A percentile compares a stretch with the other conserved stretches of the same genome.
These are phyloP conservation scores for Callorhinus ursinus DNA, from an alignment of 2,113 vertebrate genomes.

Conservation along the genomic window DNA sequence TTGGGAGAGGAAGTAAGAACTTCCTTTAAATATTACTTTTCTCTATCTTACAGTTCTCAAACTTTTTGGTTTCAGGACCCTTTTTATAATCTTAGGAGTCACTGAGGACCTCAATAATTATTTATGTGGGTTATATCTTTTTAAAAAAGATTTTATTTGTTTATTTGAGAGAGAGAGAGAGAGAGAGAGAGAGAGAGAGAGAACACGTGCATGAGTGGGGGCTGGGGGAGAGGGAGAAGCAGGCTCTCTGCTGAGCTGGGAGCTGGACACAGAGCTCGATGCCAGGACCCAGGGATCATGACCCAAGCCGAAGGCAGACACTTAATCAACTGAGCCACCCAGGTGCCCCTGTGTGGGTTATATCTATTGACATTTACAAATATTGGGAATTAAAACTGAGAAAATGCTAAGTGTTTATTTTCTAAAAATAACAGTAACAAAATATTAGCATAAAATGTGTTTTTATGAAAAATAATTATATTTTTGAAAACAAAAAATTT, in stretches of 20 bases:
- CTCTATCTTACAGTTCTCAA: background rate
- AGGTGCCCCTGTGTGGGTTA: background rate
- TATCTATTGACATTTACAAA: background rate
- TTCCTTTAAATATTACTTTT: background rate
- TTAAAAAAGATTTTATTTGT: background rate
- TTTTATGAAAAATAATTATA: conserved; percentile 7
- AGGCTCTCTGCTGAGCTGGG: background rate
- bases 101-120: background rate
- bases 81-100: conserved; percentile 24
- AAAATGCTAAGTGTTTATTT: background rate
- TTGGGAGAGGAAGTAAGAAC: conserved; percentile 85
- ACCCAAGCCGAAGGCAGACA: background rate
- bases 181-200: background rate
- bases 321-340: background rate
- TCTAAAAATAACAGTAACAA: conserved; percentile 28
- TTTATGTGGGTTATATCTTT: background rate
- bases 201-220: background rate
- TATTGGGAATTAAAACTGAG: conserved; percentile 6
- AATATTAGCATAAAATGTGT: background rate
- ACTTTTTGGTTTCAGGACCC: background rate
- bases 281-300: background rate
- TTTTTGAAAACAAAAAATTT: background rate
- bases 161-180: background rate
- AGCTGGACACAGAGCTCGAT: background rate
- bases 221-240: background rate